Evolutionary conservation across 1,140 invertebrate species (phyloP), one percentile per base, ranked within the genome.

Genomic region (Magallana gigas): DNA sequence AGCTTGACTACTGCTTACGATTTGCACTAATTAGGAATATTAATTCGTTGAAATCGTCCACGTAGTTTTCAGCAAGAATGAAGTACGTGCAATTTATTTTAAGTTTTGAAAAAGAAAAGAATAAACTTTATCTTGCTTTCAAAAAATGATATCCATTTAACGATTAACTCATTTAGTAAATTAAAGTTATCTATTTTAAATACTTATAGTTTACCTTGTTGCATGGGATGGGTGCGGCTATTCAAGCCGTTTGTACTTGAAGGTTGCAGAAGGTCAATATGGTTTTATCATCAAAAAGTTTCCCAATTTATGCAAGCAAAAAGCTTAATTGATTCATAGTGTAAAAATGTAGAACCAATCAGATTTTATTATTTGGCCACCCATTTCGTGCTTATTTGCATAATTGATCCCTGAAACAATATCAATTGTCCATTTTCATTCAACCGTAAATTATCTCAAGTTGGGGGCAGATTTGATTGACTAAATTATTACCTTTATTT

Each of bases 351-450:
- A 23, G 23, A 76, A 76, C 68, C 68, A 76, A 76, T 76, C 68
- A 76, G 68, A 76, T 29, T 76, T 76, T 76, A 18, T 29, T 18
- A 36, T 76, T 29, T 76, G 68, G 36, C 18, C 68, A 76, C 68
- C 68, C 68, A 76, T 76, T 62, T 76, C 29, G 36, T 29, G 36
- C 68, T 29, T 14, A 76, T 76, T 76, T 76, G 23, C 68, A 76
- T 76, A 76, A 76, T 76, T 76, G 68, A 76, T 76, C 68, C 68
- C 68, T 76, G 23, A 76, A 76, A 76, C 68, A 76, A 76, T 76
- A 76, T 76, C 68, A 76, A 76, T 76, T 76, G 68, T 76, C 68
- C 68, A 76, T 76, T 76, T 29, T 76, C 68, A 76, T 76, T 76
- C 68, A 76, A 76, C 68, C 68, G 68, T 76, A 76, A 36, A 76